A percentile compares a stretch with the other conserved stretches of the same genome.
Evolutionary conservation across 1,140 invertebrate genomes (phyloP).

Genomic region (Venustaconcha ellipsiformis): DNA sequence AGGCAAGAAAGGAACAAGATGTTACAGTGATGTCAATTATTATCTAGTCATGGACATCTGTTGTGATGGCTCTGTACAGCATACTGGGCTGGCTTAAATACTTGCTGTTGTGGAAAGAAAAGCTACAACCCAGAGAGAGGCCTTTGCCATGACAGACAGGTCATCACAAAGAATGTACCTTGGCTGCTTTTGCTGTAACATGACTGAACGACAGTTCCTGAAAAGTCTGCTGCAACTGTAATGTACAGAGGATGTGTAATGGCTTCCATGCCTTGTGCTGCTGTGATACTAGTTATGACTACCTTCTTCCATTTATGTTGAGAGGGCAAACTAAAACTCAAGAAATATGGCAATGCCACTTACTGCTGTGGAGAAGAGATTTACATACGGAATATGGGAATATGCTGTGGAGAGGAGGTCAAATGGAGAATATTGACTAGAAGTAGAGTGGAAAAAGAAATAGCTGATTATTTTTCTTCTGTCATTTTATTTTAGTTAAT

Average conservation of each 20-base stretch:
- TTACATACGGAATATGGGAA: constrained; percentile 21
- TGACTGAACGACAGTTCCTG: constrained; percentile 16
- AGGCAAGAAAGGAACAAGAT: constrained; percentile 3
- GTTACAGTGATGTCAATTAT: constrained; percentile 8
- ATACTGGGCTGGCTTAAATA: constrained; percentile 14
- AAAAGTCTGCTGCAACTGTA: constrained; percentile 29
- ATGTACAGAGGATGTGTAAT: constrained; percentile 29
- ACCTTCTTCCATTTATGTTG: constrained; percentile 21
- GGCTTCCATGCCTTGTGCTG: constrained; percentile 21
- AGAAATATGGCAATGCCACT: constrained; percentile 18
- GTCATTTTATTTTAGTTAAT: too few relatives aligned
- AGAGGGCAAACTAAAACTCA: constrained; percentile 16
- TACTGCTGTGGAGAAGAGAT: constrained; percentile 29
- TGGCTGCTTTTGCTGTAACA: constrained; percentile 27
- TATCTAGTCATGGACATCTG: constrained; percentile 13
- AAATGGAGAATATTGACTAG: constrained; percentile 21
- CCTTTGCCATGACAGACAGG: constrained; percentile 17
- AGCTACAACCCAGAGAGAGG: constrained; percentile 34
- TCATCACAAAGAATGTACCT: constrained; percentile 18
- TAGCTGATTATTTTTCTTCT: too few relatives aligned
- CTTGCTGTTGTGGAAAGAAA: constrained; percentile 23
- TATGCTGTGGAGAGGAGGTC: constrained; percentile 29
- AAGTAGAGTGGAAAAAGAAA: neutral
- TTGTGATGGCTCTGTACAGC: constrained; percentile 12
- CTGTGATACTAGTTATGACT: constrained; percentile 19